A percentile compares a stretch with the other conserved stretches of the same genome.
phyloP scores from a whole-genome alignment of 30 jellyfish, hydroid and myxozoan species.

The Hydractinia symbiolongicarpus region DNA sequence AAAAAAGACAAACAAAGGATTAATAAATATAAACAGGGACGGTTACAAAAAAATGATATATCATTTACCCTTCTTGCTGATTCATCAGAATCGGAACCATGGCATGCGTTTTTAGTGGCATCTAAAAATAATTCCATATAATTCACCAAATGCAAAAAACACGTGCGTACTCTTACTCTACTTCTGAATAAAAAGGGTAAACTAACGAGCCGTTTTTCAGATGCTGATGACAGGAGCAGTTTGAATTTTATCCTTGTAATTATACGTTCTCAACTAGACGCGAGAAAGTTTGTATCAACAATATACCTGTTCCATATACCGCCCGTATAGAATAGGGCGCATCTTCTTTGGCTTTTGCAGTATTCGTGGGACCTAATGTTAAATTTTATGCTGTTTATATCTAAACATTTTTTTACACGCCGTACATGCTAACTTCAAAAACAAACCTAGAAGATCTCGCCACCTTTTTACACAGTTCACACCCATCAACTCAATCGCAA shows the following conservation, averaged over 20 bases:
- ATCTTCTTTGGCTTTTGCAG: slow-evolving; percentile 76
- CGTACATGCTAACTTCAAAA: too few species aligned
- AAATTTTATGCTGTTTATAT: neutral
- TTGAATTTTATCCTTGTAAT: too few species aligned
- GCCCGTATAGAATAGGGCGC: slow-evolving; percentile 93
- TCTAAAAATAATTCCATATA: slow-evolving; percentile 39
- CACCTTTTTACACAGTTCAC: slow-evolving; percentile 73
- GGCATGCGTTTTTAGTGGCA: slow-evolving; percentile 95
- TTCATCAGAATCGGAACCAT: slow-evolving; percentile 87
- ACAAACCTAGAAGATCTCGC: slow-evolving; percentile 69
- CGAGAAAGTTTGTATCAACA: neutral
- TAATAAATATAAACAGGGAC: neutral
- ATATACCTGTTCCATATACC: slow-evolving; percentile 78
- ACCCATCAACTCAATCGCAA: slow-evolving; percentile 91
- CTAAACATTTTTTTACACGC: neutral
- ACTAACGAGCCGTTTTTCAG: too few species aligned
- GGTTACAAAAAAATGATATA: neutral
- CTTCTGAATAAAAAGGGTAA: too few species aligned
- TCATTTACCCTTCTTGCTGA: slow-evolving; percentile 71
- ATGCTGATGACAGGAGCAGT: too few species aligned
- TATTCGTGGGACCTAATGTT: slow-evolving; percentile 88
- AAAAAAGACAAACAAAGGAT: neutral
- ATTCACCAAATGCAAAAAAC: neutral
- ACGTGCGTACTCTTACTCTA: too few species aligned
- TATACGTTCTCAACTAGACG: too few species aligned